Evolutionary conservation across 2,888 invertebrate genomes (phyloP), one percentile per base, ranked within the genome.

Genomic region (Daptonema setosum): DNA sequence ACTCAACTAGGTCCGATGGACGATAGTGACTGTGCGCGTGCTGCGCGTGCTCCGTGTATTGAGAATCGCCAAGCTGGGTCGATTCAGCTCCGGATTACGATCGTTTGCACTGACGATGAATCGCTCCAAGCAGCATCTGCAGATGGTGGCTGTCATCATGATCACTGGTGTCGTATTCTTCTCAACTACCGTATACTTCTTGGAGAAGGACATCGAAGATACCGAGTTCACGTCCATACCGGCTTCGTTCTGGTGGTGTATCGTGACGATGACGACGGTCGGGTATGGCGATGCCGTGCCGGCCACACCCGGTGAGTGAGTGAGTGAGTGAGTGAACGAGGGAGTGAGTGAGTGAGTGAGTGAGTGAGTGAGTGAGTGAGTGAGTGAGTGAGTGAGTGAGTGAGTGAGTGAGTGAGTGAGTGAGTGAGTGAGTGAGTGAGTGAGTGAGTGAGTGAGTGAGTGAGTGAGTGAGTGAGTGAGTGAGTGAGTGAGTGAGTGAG

Each of bases 211-310:
- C 58, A 67, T 66, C 51, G 66, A 65, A 1, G 61, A 64, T 54
- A 67, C 67, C 28, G 65, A 64, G 53, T 68, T 68, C 62, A 67
- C 64, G 3, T 65, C 65, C 17, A 68, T 68, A 24, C 68, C 68
- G 1, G 67, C 67, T 1, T 67, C 68, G 0, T 68, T 67, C 60
- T 68, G 68, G 67, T 67, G 66, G 66, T 65, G 54, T 26, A 54
- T 54, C 29, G 52, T 52, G 20, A 52, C 52, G 3, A 52, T 52
- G 52, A 29, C 52, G 29, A 52, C 52, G 2, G 54, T 54, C 5
- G 54, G 54, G 2, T 54, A 54, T 26, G 54, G 54, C 2, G 54
- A 54, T 25, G 5, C 25, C 11, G 43, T 41, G 25, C 54, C 54
- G 54, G 41, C 25, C n/a, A 54, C 54, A 17, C 3, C 25, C 3